phyloP scores from a whole-genome alignment of 1,140 invertebrate species.

The Pomacea maculata region DNA sequence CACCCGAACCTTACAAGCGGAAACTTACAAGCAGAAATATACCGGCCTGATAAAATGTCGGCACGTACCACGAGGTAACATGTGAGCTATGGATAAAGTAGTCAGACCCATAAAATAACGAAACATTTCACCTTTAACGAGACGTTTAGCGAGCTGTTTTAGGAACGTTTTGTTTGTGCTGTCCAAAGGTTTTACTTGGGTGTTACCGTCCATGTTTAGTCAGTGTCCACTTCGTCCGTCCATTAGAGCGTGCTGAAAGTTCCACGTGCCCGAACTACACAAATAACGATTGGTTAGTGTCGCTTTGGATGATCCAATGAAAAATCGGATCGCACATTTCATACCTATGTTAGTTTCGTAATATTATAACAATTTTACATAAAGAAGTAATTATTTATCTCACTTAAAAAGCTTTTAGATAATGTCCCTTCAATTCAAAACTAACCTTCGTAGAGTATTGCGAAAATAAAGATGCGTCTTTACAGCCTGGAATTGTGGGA shows the following conservation, averaged over 20 bases:
- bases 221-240: not conserved
- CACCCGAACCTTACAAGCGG: no score
- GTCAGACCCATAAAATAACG: no score
- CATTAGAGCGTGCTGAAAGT: no score
- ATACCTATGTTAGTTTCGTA: not conserved
- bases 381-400: not conserved
- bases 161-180: not conserved
- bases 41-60: no score
- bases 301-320: not conserved
- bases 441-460: not conserved
- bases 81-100: no score
- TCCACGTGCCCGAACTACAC: not conserved
- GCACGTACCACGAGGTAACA: no score
- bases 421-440: not conserved
- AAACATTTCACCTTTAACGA: constrained; percentile 2
- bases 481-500: constrained; percentile 26
- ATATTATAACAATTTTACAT: not conserved
- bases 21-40: no score
- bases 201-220: not conserved
- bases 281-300: not conserved
- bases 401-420: no score
- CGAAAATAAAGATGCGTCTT: not conserved
- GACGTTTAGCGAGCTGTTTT: constrained; percentile 8
- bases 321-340: not conserved
- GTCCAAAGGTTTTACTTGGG: not conserved